Evolutionary conservation across 2,888 invertebrate genomes (phyloP).

Genomic region (Pseudoips prasinana): DNA sequence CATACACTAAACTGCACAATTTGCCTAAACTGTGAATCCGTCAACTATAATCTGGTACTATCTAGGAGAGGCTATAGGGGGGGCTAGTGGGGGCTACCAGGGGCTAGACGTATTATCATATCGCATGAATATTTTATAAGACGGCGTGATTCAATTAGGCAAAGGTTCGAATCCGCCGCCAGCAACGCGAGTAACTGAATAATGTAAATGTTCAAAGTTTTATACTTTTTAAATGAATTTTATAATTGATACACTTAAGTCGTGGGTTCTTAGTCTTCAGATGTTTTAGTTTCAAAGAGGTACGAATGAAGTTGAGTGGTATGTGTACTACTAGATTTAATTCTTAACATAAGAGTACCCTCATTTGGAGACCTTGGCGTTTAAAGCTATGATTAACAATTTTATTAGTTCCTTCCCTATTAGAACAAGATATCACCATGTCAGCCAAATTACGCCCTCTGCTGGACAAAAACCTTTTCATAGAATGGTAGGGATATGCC

Average conservation of each 20-base stretch:
- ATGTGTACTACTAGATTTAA: too few relatives aligned
- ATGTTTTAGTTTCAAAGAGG: too few relatives aligned
- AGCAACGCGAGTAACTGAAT: conserved; percentile 43
- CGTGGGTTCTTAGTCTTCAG: too few relatives aligned
- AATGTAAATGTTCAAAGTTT: conserved; percentile 33
- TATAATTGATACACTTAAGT: conserved; percentile 7
- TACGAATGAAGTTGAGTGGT: too few relatives aligned
- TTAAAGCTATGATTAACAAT: too few relatives aligned
- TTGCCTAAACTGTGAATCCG: conserved; percentile 63
- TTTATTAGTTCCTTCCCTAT: too few relatives aligned
- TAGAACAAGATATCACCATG: too few relatives aligned
- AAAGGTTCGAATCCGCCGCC: conserved; percentile 40
- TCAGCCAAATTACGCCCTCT: too few relatives aligned
- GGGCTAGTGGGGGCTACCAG: conserved; percentile 21
- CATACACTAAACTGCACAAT: conserved; percentile 56
- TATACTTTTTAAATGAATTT: conserved; percentile 24
- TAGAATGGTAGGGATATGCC: too few relatives aligned
- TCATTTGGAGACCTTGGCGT: too few relatives aligned
- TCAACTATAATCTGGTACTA: conserved; percentile 48
- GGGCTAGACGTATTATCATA: conserved; percentile 68
- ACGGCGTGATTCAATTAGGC: conserved; percentile 69
- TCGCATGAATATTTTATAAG: conserved; percentile 79
- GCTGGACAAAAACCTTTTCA: too few relatives aligned
- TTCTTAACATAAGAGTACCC: too few relatives aligned
- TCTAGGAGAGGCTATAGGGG: background rate